Conservation (phyloP, 2,888 invertebrate species). For the Pseudanteris insignis region DNA sequence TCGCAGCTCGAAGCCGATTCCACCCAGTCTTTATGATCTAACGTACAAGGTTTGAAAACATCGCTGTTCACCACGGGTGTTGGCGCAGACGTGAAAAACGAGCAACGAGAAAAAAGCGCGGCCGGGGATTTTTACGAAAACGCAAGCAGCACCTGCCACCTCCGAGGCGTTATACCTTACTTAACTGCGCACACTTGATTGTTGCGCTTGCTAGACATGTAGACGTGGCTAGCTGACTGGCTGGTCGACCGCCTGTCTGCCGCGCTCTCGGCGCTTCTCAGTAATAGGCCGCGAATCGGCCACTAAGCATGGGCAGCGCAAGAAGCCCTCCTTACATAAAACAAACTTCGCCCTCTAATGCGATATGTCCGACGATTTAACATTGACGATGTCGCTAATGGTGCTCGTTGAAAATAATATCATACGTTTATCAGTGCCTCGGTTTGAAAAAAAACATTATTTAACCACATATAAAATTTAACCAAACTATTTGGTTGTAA, state of each 20-base stretch:
- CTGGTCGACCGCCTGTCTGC: constrained; percentile 29
- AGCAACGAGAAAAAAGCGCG: constrained; percentile 6
- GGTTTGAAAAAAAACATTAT: no score
- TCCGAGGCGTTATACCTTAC: constrained; percentile 43
- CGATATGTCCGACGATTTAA: constrained; percentile 26
- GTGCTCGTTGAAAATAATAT: no score
- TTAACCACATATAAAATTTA: no score
- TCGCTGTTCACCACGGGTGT: no score
- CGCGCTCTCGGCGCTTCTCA: constrained; percentile 37
- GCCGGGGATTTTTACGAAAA: constrained; percentile 22
- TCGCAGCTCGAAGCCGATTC: no score
- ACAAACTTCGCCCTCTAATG: constrained; percentile 26
- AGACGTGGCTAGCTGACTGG: constrained; percentile 43
- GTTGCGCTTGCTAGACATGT: constrained; percentile 46
- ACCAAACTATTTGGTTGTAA: no score
- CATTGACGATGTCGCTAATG: constrained; percentile 16
- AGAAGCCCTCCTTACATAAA: constrained; percentile 27
- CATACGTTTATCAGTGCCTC: no score
- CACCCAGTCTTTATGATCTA: no score
- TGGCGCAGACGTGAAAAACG: constrained; percentile 12
- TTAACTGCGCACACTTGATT: constrained; percentile 44
- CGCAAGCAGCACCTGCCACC: constrained; percentile 39
- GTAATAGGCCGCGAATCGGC: constrained; percentile 44
- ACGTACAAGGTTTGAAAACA: no score
- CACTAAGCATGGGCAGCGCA: constrained; percentile 32